phyloP scores from a whole-genome alignment of 2,797 vertebrate genomes.

The Aulostomus chinensis region DNA sequence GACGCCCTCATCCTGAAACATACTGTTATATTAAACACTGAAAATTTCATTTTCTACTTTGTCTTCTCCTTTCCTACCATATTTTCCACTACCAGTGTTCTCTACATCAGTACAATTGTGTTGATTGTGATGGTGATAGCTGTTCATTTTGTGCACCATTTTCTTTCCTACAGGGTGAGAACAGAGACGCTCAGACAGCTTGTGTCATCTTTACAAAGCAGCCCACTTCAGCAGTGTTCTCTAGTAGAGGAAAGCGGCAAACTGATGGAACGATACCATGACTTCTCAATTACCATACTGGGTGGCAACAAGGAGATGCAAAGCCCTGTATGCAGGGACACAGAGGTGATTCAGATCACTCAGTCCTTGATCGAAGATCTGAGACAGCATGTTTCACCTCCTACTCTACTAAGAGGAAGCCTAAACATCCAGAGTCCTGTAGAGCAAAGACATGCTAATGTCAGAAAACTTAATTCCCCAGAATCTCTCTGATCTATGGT shows the following conservation, averaged over 20 bases:
- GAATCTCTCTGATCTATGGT: no score
- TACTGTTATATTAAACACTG: no score
- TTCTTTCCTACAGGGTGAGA: constrained; percentile 28
- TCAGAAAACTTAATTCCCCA: constrained; percentile 18
- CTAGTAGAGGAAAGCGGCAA: constrained; percentile 28
- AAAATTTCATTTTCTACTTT: no score
- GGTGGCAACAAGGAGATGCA: background rate
- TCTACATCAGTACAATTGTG: no score
- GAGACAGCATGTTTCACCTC: constrained; percentile 9
- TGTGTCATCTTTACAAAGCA: constrained; percentile 36
- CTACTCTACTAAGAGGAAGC: background rate
- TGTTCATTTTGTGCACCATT: background rate
- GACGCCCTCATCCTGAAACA: no score
- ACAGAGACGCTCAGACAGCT: constrained; percentile 30
- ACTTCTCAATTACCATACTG: background rate
- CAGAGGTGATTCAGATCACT: background rate
- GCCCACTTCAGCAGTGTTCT: constrained; percentile 15
- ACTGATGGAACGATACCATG: constrained; percentile 33
- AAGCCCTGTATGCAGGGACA: background rate
- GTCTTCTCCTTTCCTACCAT: no score
- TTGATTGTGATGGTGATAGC: no score
- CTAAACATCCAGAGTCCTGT: background rate
- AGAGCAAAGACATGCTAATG: constrained; percentile 23
- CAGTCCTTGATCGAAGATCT: constrained; percentile 3
- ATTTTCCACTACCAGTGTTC: no score